Base-by-base conservation (phyloP, 53 echinoderm and acorn worm genomes). In the Crossaster papposus region DNA sequence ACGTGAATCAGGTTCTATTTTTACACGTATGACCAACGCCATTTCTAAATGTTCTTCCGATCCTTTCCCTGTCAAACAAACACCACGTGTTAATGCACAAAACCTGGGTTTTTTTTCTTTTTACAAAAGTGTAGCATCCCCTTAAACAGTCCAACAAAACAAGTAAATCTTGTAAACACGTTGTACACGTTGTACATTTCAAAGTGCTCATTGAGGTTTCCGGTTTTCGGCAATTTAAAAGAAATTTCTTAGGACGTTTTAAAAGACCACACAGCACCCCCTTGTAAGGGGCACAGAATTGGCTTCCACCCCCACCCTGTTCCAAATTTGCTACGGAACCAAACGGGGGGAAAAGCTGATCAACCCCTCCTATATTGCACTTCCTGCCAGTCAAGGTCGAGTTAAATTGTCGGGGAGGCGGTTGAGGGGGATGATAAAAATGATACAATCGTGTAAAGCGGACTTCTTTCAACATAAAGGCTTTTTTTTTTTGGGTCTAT, bases 331-430 rank as follows among this genome's bases (percentile, higher is more conserved):
- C 51, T 77, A 62, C 87, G 77, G 87, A 87, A 87, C 87, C 76
- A 26, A 10, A 63, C 13, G n/a, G 87, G 87, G n/a, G 87, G 87
- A 87, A 87, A 87, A 77, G 77, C 58, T 76, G 87, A 75, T 87
- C 87, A 87, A 62, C 87, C 87, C 87, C 87, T 87, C 87, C 87
- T 87, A 87, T 77, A 77, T 63, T 87, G 75, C 87, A 87, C 77
- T 87, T 87, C 87, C 87, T 87, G 38, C 58, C 24, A 87, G 87
- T 77, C 87, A 87, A 87, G 87, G 87, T 76, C 87, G 38, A 75
- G 37, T 63, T 77, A 22, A 58, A 83, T 20, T 68, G 65, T 83
- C 44, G 37, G 64, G 29, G 62, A 54, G 34, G 35, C 44, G 38
- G 9, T 5, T 0, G 26, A n/a, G 23, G 58, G 58, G 17, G 58